A percentile compares a stretch with the other conserved stretches of the same genome.
These are phyloP conservation scores for Haemorhous mexicanus DNA, from an alignment of 2,113 vertebrate genomes.

Conservation along the genomic window DNA sequence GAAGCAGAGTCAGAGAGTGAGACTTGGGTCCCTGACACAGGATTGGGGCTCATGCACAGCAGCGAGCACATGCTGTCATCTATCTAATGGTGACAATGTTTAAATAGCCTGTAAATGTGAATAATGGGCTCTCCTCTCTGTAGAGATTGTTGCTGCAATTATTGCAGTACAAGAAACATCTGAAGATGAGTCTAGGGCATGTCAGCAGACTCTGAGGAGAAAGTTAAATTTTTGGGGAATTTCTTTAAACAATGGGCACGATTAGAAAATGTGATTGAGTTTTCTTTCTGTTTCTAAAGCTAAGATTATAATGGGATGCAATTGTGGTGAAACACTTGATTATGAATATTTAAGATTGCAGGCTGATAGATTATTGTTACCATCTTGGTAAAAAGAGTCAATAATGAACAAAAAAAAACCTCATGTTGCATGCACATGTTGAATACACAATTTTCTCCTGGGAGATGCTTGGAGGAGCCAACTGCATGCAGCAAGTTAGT, in stretches of 20 bases:
- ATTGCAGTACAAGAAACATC: background rate
- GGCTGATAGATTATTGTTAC: background rate
- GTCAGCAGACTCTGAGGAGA: background rate
- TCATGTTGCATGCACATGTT: background rate
- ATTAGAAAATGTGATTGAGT: background rate
- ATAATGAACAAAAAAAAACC: background rate
- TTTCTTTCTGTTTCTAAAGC: background rate
- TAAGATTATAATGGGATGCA: background rate
- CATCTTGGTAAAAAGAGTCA: background rate
- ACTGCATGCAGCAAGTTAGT: background rate
- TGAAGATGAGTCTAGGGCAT: background rate
- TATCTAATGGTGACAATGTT: background rate
- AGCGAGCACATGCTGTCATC: rapidly evolving
- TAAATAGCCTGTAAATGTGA: background rate
- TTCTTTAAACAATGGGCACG: background rate
- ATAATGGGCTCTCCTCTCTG: background rate
- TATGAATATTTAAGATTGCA: background rate
- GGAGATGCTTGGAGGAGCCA: background rate
- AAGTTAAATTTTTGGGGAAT: background rate
- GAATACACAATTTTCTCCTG: background rate
- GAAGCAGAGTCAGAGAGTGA: background rate
- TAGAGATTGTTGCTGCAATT: background rate
- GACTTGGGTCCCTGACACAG: background rate
- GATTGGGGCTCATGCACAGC: background rate
- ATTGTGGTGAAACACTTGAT: background rate